Evolutionary conservation across 2,888 invertebrate genomes (phyloP).

Genomic region (Rhagonycha lutea): DNA sequence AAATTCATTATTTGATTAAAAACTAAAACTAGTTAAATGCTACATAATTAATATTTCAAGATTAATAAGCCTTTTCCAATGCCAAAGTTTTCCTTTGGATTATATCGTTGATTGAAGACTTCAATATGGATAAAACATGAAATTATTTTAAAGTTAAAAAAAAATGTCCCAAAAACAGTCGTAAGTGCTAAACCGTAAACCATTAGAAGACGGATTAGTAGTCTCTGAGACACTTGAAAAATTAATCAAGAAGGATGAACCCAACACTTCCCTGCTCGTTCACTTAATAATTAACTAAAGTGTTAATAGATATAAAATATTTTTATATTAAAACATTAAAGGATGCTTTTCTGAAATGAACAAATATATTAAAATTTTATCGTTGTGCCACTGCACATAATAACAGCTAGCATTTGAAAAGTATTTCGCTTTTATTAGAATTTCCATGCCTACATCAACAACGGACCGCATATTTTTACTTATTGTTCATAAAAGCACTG

Average conservation of each 20-base stretch:
- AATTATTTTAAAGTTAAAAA: too few species aligned
- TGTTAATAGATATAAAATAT: neutral
- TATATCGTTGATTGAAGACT: too few species aligned
- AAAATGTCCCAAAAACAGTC: too few species aligned
- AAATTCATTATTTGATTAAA: too few species aligned
- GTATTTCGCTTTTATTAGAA: neutral
- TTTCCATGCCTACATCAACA: neutral
- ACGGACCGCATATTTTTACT: neutral
- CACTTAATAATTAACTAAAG: neutral
- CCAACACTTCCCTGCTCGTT: neutral
- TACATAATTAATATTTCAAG: too few species aligned
- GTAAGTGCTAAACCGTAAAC: too few species aligned
- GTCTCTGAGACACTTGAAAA: neutral
- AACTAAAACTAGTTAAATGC: too few species aligned
- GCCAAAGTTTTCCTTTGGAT: too few species aligned
- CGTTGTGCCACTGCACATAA: neutral
- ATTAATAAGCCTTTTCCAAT: too few species aligned
- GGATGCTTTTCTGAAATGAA: neutral
- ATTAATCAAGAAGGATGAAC: neutral
- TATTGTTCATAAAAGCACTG: neutral
- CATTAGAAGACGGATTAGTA: neutral
- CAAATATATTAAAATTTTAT: neutral
- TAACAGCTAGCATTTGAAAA: neutral
- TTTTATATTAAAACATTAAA: neutral
- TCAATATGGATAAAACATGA: too few species aligned